Conservation (phyloP, 2,113 vertebrate species). For the Polypterus bichir region DNA sequence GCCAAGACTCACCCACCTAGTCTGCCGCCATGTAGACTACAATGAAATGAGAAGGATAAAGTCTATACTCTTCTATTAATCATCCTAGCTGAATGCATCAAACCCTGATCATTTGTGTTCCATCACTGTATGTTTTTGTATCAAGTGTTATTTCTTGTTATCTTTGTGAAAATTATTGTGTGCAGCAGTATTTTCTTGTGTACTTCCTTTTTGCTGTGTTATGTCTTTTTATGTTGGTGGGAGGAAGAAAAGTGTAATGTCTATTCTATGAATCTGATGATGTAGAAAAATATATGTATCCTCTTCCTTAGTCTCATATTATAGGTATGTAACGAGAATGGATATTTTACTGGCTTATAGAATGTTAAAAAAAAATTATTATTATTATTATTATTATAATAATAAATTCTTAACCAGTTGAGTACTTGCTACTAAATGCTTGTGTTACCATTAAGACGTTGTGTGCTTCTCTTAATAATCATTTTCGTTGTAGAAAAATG, state of each 20-base stretch:
- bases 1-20: too few species aligned
- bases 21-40: too few species aligned
- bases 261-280: conserved; percentile 68
- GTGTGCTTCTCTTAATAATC: conserved; percentile 97
- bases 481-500: conserved; percentile 99
- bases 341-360: conserved; percentile 98
- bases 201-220: conserved; percentile 61
- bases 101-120: conserved; percentile 65
- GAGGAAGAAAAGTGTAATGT: conserved; percentile 42
- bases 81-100: conserved; percentile 58
- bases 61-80: conserved; percentile 38
- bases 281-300: conserved; percentile 76
- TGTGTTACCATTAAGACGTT: conserved; percentile 95
- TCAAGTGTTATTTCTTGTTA: conserved; percentile 77
- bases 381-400: conserved; percentile 45
- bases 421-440: conserved; percentile 92
- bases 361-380: conserved; percentile 82
- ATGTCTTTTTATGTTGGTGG: conserved; percentile 36
- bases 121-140: conserved; percentile 78
- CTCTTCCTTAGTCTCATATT: conserved; percentile 87
- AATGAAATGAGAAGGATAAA: background rate
- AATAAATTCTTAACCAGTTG: conserved; percentile 81
- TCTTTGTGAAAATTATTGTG: conserved; percentile 75
- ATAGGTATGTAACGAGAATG: conserved; percentile 96
- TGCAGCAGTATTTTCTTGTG: conserved; percentile 85